Percentiles rank a stretch among this genome's conserved stretches.
Conservation (phyloP, 2,797 vertebrate species). For the Cetoscarus ocellatus region DNA sequence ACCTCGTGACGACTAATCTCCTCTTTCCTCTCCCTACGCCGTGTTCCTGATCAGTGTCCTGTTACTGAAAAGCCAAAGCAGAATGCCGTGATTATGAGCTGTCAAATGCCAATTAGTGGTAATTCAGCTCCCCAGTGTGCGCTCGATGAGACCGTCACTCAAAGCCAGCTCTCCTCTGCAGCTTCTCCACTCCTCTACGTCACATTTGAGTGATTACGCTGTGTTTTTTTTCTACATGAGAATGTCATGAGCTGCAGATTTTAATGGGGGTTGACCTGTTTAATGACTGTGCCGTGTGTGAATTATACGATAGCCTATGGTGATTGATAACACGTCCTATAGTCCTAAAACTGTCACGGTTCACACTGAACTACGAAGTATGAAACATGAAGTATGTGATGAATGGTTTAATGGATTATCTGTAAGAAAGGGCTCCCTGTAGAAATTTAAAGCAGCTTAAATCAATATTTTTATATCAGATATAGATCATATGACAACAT, state of each 20-base stretch:
- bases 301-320: constrained; percentile 2
- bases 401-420: background rate
- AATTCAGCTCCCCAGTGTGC: constrained; percentile 50
- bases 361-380: background rate
- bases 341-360: background rate
- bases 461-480: background rate
- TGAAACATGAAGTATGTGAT: background rate
- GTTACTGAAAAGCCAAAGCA: constrained; percentile 45
- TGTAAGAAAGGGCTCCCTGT: background rate
- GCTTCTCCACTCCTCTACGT: constrained; percentile 9
- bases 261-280: constrained; percentile 37
- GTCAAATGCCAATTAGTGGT: constrained; percentile 68
- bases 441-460: background rate
- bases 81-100: constrained; percentile 65
- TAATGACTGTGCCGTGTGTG: background rate
- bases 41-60: constrained; percentile 59
- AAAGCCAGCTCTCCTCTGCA: constrained; percentile 6
- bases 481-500: background rate
- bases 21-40: constrained; percentile 27
- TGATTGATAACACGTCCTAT: constrained; percentile 10
- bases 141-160: constrained; percentile 50
- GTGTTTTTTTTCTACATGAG: background rate
- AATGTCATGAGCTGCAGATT: constrained; percentile 10
- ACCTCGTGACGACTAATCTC: constrained; percentile 48
- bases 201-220: constrained; percentile 21